These are phyloP conservation scores for Drosophila ogumai DNA, from an alignment of 1,140 invertebrate species.

Conservation along the genomic window DNA sequence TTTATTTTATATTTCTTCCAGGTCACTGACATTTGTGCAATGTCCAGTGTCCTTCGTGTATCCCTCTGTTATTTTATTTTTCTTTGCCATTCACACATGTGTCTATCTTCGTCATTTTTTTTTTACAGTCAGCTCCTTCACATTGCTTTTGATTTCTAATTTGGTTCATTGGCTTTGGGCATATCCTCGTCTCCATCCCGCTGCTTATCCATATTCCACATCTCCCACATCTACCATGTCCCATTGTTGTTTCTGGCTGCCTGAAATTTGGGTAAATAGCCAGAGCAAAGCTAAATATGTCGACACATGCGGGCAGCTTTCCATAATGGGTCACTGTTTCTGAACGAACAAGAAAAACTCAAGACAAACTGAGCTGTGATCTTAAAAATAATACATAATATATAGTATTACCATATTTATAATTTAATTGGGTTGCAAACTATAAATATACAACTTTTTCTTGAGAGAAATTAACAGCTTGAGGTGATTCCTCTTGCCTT, in stretches of 20 bases:
- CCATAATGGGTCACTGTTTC: constrained; percentile 18
- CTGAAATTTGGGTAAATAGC: constrained; percentile 76
- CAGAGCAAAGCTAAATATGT: constrained; percentile 60
- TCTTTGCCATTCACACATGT: constrained; percentile 21
- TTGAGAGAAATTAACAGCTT: too few relatives aligned
- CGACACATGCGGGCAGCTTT: constrained; percentile 66
- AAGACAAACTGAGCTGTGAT: neutral
- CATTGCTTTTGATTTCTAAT: constrained; percentile 68
- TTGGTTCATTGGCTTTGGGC: constrained; percentile 66
- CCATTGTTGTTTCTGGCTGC: constrained; percentile 54
- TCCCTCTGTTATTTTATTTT: neutral
- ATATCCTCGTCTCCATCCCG: constrained; percentile 2
- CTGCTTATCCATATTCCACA: neutral
- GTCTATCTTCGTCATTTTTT: constrained; percentile 36
- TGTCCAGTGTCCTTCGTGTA: constrained; percentile 34
- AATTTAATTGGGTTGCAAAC: too few relatives aligned
- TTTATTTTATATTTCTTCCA: constrained; percentile 78
- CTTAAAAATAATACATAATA: neutral
- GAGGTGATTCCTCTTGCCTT: too few relatives aligned
- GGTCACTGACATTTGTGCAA: constrained; percentile 72
- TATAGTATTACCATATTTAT: neutral
- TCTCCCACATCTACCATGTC: neutral
- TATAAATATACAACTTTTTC: too few relatives aligned
- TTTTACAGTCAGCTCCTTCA: constrained; percentile 26
- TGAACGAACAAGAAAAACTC: neutral